Base-by-base conservation (phyloP, 2,113 vertebrate genomes). In the Holacanthus passer region DNA sequence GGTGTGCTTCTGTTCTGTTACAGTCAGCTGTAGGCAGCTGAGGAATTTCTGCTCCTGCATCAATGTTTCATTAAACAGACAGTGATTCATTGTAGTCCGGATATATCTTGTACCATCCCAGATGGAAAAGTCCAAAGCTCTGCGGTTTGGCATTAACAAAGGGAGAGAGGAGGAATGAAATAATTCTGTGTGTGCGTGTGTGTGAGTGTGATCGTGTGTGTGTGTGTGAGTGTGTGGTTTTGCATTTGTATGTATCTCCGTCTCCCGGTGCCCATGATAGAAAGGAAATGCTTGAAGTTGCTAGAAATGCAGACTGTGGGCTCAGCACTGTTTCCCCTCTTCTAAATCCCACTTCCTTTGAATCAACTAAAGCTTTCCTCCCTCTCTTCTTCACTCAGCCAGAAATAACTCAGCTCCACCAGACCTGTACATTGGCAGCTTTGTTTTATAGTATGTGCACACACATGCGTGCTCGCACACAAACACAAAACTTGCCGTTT, bases 1-100 rank as follows among this genome's bases (percentile, higher is more conserved):
- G 97, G 97, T 98, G 84, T 53, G 88, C 74, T 70, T 45, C 32
- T 50, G 20, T 65, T 82, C 52, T 88, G 8, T 72, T 73, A 14
- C 13, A 52, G 43, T 84, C 83, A 79, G 72, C 81, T 77, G 41
- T 62, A 62, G 41, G 71, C 62, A 80, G 45, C 77, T 66, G n/a
- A 73, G n/a, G 71, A 73, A 79, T 87, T 68, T 69, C n/a, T 81
- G 48, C 14, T 35, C 12, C 41, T 24, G 41, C 67, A 75, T 86
- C 59, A 85, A 62, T 73, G 76, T 82, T 88, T 87, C 56, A 79
- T 86, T 83, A 71, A 75, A 79, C 52, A 69, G 76, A 85, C 84
- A 90, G 70, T 87, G 82, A 85, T 86, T 88, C 75, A 89, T 82
- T 87, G 76, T 85, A 67, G 80, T 89, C 79, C 76, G 72, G 58